phyloP scores from a whole-genome alignment of 2,113 vertebrate genomes.

The Epinephelus lanceolatus region DNA sequence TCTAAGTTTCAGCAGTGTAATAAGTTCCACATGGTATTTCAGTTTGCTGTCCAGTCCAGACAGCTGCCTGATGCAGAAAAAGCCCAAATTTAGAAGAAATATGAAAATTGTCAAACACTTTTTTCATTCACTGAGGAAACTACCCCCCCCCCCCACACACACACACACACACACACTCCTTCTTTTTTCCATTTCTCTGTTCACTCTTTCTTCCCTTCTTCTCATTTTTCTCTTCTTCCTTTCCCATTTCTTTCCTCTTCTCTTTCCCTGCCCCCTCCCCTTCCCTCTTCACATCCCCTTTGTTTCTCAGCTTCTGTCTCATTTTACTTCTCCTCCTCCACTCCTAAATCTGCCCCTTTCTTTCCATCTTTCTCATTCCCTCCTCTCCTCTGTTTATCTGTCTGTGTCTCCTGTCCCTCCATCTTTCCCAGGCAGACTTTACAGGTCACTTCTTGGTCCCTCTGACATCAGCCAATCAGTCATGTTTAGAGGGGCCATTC shows the following conservation, averaged over 20 bases:
- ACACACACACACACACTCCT: not conserved
- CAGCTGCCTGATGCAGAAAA: conserved; percentile 91
- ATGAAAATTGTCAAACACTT: conserved; percentile 93
- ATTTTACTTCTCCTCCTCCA: not conserved
- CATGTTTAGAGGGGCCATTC: conserved; percentile 77
- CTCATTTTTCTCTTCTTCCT: conserved; percentile 34
- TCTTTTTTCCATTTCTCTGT: conserved; percentile 12
- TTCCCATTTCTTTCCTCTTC: conserved; percentile 21
- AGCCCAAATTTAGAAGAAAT: conserved; percentile 99
- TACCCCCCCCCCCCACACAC: conserved; percentile 61
- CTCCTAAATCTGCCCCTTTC: not conserved
- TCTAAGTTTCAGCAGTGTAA: conserved; percentile 78
- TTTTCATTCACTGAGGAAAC: conserved; percentile 88
- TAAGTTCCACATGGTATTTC: conserved; percentile 92
- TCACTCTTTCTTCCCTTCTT: conserved; percentile 21
- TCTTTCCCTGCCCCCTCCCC: not conserved
- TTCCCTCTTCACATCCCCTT: not conserved
- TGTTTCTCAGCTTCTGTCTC: not conserved
- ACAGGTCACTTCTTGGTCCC: conserved; percentile 83
- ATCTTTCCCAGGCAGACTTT: conserved; percentile 55
- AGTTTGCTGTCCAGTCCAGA: conserved; percentile 82
- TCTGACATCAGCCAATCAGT: conserved; percentile 86
- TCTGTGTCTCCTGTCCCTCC: conserved; percentile 14
- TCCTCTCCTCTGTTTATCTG: not conserved
- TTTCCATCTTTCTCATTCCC: not conserved